These are phyloP conservation scores for Lagocephalus sceleratus DNA, from an alignment of 2,797 vertebrate species.

Conservation along the genomic window DNA sequence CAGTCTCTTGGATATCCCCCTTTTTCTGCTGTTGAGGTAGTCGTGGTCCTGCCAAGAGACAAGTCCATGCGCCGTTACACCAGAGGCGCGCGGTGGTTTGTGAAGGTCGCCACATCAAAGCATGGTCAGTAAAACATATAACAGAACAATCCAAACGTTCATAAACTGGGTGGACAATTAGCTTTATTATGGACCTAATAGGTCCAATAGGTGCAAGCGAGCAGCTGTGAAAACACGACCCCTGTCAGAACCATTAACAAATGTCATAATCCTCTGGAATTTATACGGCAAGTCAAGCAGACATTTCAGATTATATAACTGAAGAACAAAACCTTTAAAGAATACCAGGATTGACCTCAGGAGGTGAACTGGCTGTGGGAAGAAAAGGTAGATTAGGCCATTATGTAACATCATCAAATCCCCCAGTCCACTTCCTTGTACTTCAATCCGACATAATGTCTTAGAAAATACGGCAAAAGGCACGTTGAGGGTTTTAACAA, in stretches of 20 bases:
- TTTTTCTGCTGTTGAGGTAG: slow-evolving; percentile 67
- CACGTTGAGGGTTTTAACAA: not conserved
- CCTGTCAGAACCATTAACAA: slow-evolving; percentile 24
- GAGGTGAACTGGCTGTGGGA: slow-evolving; percentile 27
- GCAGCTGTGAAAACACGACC: slow-evolving; percentile 10
- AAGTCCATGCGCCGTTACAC: not conserved
- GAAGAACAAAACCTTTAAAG: slow-evolving; percentile 37
- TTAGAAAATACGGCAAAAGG: not conserved
- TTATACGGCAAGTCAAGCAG: slow-evolving; percentile 25
- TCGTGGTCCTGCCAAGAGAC: slow-evolving; percentile 74
- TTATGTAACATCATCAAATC: slow-evolving; percentile 34
- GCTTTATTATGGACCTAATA: not conserved
- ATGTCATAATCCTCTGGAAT: slow-evolving; percentile 33
- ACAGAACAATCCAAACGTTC: slow-evolving; percentile 1
- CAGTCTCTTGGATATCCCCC: slow-evolving; percentile 60
- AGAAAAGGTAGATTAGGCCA: slow-evolving; percentile 29
- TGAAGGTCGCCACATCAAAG: not conserved
- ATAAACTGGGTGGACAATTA: not conserved
- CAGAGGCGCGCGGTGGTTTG: too few relatives aligned
- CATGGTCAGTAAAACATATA: not conserved
- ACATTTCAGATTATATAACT: slow-evolving; percentile 53
- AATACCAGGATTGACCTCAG: slow-evolving; percentile 23
- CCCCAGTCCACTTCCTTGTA: not conserved
- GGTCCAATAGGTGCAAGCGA: not conserved
- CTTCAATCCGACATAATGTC: not conserved